Conservation (phyloP, 1,140 invertebrate genomes). For the Papilio polytes region DNA sequence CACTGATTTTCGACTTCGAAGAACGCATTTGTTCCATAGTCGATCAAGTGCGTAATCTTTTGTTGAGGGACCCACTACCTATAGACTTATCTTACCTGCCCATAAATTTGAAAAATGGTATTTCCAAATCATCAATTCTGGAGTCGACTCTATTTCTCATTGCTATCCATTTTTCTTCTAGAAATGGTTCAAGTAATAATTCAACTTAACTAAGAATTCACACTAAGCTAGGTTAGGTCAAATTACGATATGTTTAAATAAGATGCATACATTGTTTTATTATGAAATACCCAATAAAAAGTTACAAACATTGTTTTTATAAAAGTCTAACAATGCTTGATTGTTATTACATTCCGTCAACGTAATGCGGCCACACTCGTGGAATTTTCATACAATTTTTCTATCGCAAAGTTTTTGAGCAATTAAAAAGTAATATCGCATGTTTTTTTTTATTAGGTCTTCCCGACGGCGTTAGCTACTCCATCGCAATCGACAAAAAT, state of each 20-base stretch:
- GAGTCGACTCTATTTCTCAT: not conserved
- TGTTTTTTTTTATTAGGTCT: constrained; percentile 55
- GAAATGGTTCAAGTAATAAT: not conserved
- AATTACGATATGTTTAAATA: not conserved
- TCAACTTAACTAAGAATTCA: not conserved
- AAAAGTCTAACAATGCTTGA: constrained; percentile 6
- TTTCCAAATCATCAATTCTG: too few species aligned
- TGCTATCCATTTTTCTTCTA: not conserved
- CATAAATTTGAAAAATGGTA: too few species aligned
- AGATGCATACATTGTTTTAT: not conserved
- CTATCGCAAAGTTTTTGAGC: not conserved
- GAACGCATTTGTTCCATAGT: too few species aligned
- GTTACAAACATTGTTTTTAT: not conserved
- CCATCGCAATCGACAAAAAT: constrained; percentile 68
- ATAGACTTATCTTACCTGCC: too few species aligned
- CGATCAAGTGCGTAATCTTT: too few species aligned
- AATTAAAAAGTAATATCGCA: not conserved
- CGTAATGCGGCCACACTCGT: not conserved
- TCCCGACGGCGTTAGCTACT: constrained; percentile 65
- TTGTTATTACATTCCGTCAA: constrained; percentile 2
- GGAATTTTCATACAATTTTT: not conserved
- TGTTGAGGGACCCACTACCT: too few species aligned
- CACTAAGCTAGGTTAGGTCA: not conserved
- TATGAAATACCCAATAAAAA: not conserved
- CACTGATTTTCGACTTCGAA: too few species aligned